phyloP scores from a whole-genome alignment of 2,113 vertebrate species.

The Oncorhynchus gorbuscha region DNA sequence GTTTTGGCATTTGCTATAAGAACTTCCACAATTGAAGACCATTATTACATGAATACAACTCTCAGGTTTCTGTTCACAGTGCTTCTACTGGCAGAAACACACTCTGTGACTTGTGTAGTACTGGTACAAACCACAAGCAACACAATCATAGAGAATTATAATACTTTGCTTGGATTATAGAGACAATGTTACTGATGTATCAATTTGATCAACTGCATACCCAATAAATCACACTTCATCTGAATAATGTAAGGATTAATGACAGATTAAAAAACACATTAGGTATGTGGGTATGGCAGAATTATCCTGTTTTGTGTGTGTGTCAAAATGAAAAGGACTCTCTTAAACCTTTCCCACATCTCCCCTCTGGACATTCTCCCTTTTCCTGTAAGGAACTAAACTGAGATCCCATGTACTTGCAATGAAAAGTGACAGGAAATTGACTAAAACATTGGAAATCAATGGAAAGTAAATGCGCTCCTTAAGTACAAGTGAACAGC shows the following conservation, averaged over 20 bases:
- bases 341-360: constrained; percentile 30
- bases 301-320: not conserved
- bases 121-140: not conserved
- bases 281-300: not conserved
- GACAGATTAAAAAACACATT: not conserved
- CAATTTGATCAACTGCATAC: not conserved
- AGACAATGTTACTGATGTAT: not conserved
- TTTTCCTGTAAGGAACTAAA: constrained; percentile 86
- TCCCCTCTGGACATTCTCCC: constrained; percentile 67
- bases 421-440: constrained; percentile 99
- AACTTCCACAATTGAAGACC: constrained; percentile 19
- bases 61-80: not conserved
- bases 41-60: constrained; percentile 19
- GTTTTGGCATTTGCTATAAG: constrained; percentile 32
- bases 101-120: not conserved
- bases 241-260: not conserved
- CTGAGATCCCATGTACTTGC: constrained; percentile 94
- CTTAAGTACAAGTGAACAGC: constrained; percentile 99
- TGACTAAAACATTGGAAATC: constrained; percentile 99
- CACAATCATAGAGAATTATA: not conserved
- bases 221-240: not conserved
- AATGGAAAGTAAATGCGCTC: constrained; percentile 99
- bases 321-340: constrained; percentile 8
- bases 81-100: not conserved
- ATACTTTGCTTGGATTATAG: not conserved